Conservation (phyloP, 2,797 vertebrate species). For the Trematomus bernacchii region DNA sequence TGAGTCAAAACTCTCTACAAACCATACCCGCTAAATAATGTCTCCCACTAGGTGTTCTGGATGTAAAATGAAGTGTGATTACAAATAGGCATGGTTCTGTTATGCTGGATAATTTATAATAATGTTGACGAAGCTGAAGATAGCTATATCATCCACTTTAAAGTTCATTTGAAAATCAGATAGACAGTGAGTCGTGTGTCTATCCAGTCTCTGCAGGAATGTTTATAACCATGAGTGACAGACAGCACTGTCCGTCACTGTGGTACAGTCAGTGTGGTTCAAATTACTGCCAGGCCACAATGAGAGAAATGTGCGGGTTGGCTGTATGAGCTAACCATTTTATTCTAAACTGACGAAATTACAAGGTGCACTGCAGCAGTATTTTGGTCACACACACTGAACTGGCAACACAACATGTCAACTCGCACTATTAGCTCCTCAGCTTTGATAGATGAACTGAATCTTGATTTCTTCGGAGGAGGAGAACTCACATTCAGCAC, state of each 20-base stretch:
- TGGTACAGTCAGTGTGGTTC: constrained; percentile 10
- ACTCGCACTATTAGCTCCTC: constrained; percentile 6
- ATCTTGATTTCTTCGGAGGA: constrained; percentile 4
- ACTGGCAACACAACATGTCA: constrained; percentile 31
- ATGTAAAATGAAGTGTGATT: background rate
- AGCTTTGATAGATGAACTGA: background rate
- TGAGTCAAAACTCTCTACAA: constrained; percentile 26
- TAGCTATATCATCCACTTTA: background rate
- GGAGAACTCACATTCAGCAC: constrained; percentile 23
- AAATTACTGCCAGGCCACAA: constrained; percentile 49
- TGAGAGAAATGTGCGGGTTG: constrained; percentile 50
- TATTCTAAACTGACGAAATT: constrained; percentile 58
- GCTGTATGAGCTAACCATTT: constrained; percentile 39
- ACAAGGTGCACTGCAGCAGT: constrained; percentile 46
- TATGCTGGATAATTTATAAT: constrained; percentile 7
- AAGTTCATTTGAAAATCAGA: constrained; percentile 21
- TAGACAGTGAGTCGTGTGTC: constrained; percentile 24
- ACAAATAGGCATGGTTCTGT: background rate
- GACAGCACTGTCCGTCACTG: constrained; percentile 47
- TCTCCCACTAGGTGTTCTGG: background rate
- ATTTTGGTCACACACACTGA: constrained; percentile 39
- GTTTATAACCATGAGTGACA: constrained; percentile 36
- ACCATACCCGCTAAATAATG: constrained; percentile 10
- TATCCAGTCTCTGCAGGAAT: constrained; percentile 28
- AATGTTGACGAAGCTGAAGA: background rate